Evolutionary conservation across 2,888 invertebrate genomes (phyloP), one percentile per base, ranked within the genome.

Genomic region (Dasypogon diadema): DNA sequence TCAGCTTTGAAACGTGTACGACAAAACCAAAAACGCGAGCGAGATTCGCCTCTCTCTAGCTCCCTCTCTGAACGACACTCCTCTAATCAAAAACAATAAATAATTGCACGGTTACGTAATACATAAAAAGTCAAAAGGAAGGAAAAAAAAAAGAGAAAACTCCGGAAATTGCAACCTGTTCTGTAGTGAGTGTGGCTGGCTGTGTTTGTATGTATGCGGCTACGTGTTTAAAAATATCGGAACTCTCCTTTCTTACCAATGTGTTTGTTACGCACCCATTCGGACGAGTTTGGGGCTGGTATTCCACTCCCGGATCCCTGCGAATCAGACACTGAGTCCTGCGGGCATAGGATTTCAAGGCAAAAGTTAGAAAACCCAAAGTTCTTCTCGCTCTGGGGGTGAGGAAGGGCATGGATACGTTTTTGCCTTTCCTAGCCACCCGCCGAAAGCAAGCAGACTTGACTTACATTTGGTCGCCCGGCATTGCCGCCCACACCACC

Each of bases 231-330:
- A 89, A 96, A 96, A 88, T 96, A 96, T 87, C 96, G 91, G 87
- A 96, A 96, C 90, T 96, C 96, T 87, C 96, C 96, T 90, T 95
- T 96, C 90, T 96, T 96, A 88, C 95, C 96, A 84, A 93, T 91
- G 81, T 95, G 90, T 85, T 95, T 94, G 85, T 93, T 93, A 82
- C 93, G 92, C 81, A 95, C 92, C 93, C 94, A 93, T 85, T 95
- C 95, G 14, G 93, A 91, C 72, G 91, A 90, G 72, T 90, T 91
- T 54, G 89, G 88, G 54, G 88, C 87, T 56, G 88, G 88, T 80
- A 87, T 84, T 46, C 87, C 87, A 63, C 77, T 77, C 14, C 56
- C 76, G n/a, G 76, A 75, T n/a, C 54, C 70, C 74, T 78, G 78
- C 14, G 77, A 72, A 51, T 79, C 80, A n/a, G 76, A 65, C 2